Conservation (phyloP, 2,888 invertebrate species). For the Aleiodes testaceus region DNA sequence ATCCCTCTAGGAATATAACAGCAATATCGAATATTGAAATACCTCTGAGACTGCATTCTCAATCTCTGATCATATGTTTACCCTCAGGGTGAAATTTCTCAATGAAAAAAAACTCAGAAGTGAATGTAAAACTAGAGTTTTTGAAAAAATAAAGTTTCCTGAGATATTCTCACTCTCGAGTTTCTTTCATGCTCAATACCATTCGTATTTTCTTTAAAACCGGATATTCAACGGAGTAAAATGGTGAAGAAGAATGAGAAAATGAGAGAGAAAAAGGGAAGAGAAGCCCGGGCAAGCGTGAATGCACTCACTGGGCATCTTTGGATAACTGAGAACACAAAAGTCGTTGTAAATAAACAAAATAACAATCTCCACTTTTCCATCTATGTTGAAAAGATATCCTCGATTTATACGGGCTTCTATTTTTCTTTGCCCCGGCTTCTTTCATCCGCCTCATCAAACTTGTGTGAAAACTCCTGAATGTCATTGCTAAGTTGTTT, state of each 20-base stretch:
- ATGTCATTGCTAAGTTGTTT: conserved; percentile 46
- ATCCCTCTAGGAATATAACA: conserved; percentile 30
- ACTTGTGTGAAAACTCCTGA: conserved; percentile 54
- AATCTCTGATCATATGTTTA: conserved; percentile 42
- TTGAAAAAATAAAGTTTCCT: conserved; percentile 36
- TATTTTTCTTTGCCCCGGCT: conserved; percentile 34
- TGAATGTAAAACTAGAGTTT: neutral
- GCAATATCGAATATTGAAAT: conserved; percentile 38
- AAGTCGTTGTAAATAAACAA: conserved; percentile 61
- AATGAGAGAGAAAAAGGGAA: conserved; percentile 36
- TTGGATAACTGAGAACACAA: conserved; percentile 52
- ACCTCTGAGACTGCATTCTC: conserved; percentile 17
- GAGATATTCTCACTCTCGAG: conserved; percentile 46
- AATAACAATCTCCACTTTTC: conserved; percentile 46
- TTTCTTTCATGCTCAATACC: conserved; percentile 44
- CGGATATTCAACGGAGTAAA: conserved; percentile 43
- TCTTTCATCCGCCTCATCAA: conserved; percentile 59
- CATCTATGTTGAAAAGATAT: conserved; percentile 28
- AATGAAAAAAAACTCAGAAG: conserved; percentile 16
- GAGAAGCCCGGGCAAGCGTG: conserved; percentile 41
- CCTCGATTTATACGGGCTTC: conserved; percentile 65
- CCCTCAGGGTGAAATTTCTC: neutral
- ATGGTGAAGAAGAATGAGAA: conserved; percentile 34
- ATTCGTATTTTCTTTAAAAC: conserved; percentile 37
- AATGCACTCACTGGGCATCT: conserved; percentile 33